A percentile compares a stretch with the other conserved stretches of the same genome.
Conservation (phyloP, 2,113 vertebrate genomes). For the Gobio gobio region DNA sequence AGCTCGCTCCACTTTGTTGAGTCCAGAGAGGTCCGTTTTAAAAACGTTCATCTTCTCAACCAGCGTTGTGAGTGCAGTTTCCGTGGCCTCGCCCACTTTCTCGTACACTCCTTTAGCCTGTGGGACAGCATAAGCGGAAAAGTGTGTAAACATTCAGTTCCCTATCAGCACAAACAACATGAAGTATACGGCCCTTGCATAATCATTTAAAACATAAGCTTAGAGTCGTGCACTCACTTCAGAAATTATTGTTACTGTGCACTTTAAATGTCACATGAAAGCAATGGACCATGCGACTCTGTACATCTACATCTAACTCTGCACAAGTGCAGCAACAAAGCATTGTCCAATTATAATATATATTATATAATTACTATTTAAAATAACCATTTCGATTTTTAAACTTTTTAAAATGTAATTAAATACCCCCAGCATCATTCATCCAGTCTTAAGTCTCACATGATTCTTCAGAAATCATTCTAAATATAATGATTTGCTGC, state of each 20-base stretch:
- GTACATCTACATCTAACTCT: background rate
- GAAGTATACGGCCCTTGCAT: background rate
- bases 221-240: background rate
- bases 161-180: slow-evolving; percentile 12
- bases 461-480: background rate
- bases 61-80: slow-evolving; percentile 92
- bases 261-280: slow-evolving; percentile 9
- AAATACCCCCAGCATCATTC: background rate
- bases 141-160: background rate
- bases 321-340: background rate
- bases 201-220: background rate
- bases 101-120: slow-evolving; percentile 94
- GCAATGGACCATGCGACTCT: background rate
- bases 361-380: background rate
- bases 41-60: slow-evolving; percentile 99
- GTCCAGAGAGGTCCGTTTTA: slow-evolving; percentile 79
- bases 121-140: slow-evolving; percentile 21
- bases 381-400: background rate
- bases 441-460: background rate
- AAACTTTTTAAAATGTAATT: no score
- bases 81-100: slow-evolving; percentile 97
- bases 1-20: slow-evolving; percentile 91
- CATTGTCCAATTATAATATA: background rate
- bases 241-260: background rate
- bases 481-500: no score